These are phyloP conservation scores for Neoitamus cyanurus DNA, from an alignment of 2,888 invertebrate genomes.

Conservation along the genomic window DNA sequence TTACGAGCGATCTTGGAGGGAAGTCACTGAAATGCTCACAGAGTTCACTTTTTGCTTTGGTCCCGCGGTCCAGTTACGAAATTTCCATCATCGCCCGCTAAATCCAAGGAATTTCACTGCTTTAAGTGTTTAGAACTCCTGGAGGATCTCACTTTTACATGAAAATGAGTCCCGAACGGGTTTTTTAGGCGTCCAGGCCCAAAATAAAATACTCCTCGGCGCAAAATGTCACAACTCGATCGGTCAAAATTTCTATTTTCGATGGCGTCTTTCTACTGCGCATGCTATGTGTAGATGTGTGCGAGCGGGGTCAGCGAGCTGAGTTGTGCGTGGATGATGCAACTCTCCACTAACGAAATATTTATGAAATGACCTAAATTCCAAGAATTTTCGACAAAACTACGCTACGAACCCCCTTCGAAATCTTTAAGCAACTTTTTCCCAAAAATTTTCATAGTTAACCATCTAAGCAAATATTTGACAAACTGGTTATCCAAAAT, in stretches of 20 bases:
- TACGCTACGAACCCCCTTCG: background rate
- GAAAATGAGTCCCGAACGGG: background rate
- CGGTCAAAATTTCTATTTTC: conserved; percentile 54
- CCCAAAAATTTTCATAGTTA: no score
- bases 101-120: background rate
- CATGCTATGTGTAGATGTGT: conserved; percentile 54
- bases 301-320: background rate
- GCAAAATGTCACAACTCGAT: conserved; percentile 56
- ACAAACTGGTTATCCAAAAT: no score
- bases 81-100: conserved; percentile 33
- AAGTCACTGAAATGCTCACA: conserved; percentile 39
- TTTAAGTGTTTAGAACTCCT: background rate
- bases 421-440: background rate
- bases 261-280: conserved; percentile 59
- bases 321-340: background rate
- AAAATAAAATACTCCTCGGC: conserved; percentile 49
- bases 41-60: conserved; percentile 41
- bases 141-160: background rate
- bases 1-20: conserved; percentile 42
- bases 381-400: background rate
- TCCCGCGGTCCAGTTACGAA: conserved; percentile 48
- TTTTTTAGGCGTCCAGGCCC: conserved; percentile 17
- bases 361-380: conserved; percentile 5
- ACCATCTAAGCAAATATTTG: no score
- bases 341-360: background rate